A percentile compares a stretch with the other conserved stretches of the same genome.
These are phyloP conservation scores for Drosophila planitibia DNA, from an alignment of 2,888 invertebrate species.

Conservation along the genomic window DNA sequence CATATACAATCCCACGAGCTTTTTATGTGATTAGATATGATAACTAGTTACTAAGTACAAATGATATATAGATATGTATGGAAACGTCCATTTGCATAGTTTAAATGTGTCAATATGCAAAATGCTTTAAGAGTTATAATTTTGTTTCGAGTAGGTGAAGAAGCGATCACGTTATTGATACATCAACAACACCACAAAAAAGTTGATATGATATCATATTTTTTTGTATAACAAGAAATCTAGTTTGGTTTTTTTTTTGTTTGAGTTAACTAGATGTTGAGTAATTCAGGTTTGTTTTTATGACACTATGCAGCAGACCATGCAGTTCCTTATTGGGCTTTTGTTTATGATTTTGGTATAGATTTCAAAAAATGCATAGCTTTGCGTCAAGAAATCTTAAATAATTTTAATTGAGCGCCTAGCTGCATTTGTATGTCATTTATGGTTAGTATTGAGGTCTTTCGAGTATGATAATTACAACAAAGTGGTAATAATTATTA, in stretches of 20 bases:
- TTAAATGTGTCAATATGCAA: slow-evolving; percentile 5
- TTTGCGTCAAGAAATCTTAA: slow-evolving; percentile 1
- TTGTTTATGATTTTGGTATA: slow-evolving; percentile 20
- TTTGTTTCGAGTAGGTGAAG: background rate
- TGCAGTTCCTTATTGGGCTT: slow-evolving; percentile 51
- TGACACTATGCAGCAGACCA: slow-evolving; percentile 23
- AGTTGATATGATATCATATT: background rate
- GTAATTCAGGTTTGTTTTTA: slow-evolving; percentile 39
- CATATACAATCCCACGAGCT: slow-evolving; percentile 12
- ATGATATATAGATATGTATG: background rate
- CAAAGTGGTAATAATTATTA: slow-evolving; percentile 43
- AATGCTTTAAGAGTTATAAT: slow-evolving; percentile 18
- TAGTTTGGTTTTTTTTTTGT: slow-evolving; percentile 37
- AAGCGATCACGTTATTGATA: slow-evolving; percentile 12
- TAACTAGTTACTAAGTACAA: slow-evolving; percentile 23
- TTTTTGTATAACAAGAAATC: slow-evolving; percentile 22
- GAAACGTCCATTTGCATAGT: slow-evolving; percentile 22
- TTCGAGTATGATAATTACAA: slow-evolving; percentile 29
- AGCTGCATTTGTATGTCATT: slow-evolving; percentile 25
- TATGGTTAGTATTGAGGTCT: slow-evolving; percentile 25
- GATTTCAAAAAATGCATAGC: slow-evolving; percentile 12
- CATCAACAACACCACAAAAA: background rate
- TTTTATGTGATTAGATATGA: slow-evolving; percentile 28
- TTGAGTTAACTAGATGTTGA: slow-evolving; percentile 32
- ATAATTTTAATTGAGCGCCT: slow-evolving; percentile 2